phyloP scores from a whole-genome alignment of 2,888 invertebrate species.

The Timandra comae region DNA sequence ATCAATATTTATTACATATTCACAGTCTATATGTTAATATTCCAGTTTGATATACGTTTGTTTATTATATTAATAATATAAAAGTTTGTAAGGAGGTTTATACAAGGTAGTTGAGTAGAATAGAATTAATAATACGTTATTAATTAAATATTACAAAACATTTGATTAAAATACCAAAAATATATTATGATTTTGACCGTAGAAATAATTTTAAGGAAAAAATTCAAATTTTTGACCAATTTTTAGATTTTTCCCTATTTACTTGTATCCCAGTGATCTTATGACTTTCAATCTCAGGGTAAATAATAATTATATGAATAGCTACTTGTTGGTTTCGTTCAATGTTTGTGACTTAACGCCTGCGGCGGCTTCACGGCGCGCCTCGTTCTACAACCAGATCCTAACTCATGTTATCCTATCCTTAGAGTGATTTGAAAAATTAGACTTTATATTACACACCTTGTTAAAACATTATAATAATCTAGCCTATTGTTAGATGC shows the following conservation, averaged over 20 bases:
- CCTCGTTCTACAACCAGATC: too few relatives aligned
- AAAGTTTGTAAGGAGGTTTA: slow-evolving; percentile 73
- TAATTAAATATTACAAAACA: slow-evolving; percentile 55
- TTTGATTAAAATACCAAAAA: too few relatives aligned
- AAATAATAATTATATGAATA: slow-evolving; percentile 52
- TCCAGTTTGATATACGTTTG: slow-evolving; percentile 26
- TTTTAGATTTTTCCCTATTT: slow-evolving; percentile 52
- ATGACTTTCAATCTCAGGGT: slow-evolving; percentile 73
- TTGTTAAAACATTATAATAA: slow-evolving; percentile 55
- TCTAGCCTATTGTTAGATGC: slow-evolving; percentile 55
- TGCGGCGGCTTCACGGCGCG: slow-evolving; percentile 36
- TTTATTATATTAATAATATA: slow-evolving; percentile 37
- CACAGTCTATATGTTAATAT: neutral
- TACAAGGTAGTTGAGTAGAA: slow-evolving; percentile 74
- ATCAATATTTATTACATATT: slow-evolving; percentile 3
- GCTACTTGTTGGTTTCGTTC: slow-evolving; percentile 45
- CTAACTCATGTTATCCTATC: slow-evolving; percentile 22
- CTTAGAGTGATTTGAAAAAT: slow-evolving; percentile 43
- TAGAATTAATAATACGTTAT: slow-evolving; percentile 59
- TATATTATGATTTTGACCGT: slow-evolving; percentile 45
- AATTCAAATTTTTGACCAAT: slow-evolving; percentile 59
- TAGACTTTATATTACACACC: slow-evolving; percentile 41
- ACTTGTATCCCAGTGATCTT: slow-evolving; percentile 56
- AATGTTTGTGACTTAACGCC: slow-evolving; percentile 60
- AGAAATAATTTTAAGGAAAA: slow-evolving; percentile 61